These are phyloP conservation scores for Deilephila elpenor DNA, from an alignment of 2,888 invertebrate species.

Conservation along the genomic window DNA sequence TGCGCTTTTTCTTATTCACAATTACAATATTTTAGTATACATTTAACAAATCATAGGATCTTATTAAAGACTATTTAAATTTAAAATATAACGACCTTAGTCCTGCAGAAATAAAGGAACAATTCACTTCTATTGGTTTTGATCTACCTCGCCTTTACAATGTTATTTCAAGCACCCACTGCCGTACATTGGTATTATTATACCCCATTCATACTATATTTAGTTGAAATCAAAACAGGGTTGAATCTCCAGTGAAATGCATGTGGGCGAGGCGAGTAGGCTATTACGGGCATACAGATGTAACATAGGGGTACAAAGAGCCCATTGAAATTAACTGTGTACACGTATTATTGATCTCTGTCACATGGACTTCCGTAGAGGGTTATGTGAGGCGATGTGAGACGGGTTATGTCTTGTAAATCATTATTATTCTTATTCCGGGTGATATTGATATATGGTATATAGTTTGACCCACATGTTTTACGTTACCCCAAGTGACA, in stretches of 20 bases:
- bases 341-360: constrained; percentile 3
- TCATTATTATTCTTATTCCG: too few relatives aligned
- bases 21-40: too few relatives aligned
- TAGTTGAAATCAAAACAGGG: constrained; percentile 11
- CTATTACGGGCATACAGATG: constrained; percentile 10
- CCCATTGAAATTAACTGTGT: constrained; percentile 30
- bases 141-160: too few relatives aligned
- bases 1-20: too few relatives aligned
- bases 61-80: too few relatives aligned
- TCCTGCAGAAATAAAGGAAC: too few relatives aligned
- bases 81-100: too few relatives aligned
- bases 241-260: constrained; percentile 12
- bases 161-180: neutral
- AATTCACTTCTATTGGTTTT: too few relatives aligned
- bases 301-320: constrained; percentile 11
- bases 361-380: neutral
- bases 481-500: too few relatives aligned
- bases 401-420: neutral
- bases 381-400: neutral
- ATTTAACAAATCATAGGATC: too few relatives aligned
- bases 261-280: neutral
- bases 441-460: too few relatives aligned
- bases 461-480: too few relatives aligned
- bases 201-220: neutral
- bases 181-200: neutral